Base-by-base conservation (phyloP, 2,113 vertebrate genomes). In the Elaphurus davidianus region DNA sequence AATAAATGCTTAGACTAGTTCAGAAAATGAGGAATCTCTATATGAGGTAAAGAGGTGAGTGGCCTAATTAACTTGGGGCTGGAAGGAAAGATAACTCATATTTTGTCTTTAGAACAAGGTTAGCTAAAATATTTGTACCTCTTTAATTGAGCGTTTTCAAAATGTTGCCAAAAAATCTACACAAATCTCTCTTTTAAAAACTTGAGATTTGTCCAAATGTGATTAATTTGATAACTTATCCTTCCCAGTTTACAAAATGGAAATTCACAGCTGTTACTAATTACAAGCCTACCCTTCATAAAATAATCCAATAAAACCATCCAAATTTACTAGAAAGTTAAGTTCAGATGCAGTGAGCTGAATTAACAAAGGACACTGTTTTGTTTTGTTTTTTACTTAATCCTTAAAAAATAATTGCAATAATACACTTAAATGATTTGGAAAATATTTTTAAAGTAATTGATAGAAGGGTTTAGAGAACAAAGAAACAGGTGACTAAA, bases 31-130 rank as follows among this genome's bases (percentile, higher is more conserved):
- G 55, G 16, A 54, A 43, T 94, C 96, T 81, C 92, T 87, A 15
- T 85, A 57, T 94, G 95, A 82, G 62, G 54, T 89, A 71, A 59
- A 47, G 30, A 90, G 59, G 62, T 85, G 54, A 91, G 81, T 64
- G 43, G 25, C 13, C 90, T 90, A 87, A 84, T 71, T 97, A 88
- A 91, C 60, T 86, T 87, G 30, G 28, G 59, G 2, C 60, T 93
- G n/a, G 40, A 50, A 97, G 57, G n/a, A 64, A 84, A 87, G 25
- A 85, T 33, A 87, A 94, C 78, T 97, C 40, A 82, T 67, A 97
- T 60, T 97, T 97, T 96, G 19, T 33, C 54, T 93, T 94, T 89
- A 94, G 36, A 97, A 96, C 21, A 47, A 97, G 54, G 11, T 85
- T 92, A 90, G 33, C 13, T 62, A 94, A 95, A 93, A 87, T 82